A percentile compares a stretch with the other conserved stretches of the same genome.
Evolutionary conservation across 2,797 vertebrate species (phyloP).

Genomic region (Bradypodion ventrale): DNA sequence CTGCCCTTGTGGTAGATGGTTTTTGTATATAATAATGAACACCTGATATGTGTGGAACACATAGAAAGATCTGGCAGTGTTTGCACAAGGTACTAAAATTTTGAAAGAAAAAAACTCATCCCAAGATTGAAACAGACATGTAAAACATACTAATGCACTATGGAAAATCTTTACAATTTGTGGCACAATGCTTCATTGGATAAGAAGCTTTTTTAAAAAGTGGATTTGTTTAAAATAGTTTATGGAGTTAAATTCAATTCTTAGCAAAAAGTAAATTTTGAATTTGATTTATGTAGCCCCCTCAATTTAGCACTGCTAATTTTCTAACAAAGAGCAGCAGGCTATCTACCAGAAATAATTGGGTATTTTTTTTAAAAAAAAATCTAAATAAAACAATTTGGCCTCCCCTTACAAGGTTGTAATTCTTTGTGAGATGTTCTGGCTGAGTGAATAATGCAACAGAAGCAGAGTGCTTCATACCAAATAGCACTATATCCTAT

Average conservation of each 20-base stretch:
- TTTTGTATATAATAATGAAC: constrained; percentile 78
- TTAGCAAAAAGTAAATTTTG: constrained; percentile 65
- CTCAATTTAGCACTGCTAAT: constrained; percentile 64
- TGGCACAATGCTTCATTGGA: constrained; percentile 65
- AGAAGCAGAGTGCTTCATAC: background rate
- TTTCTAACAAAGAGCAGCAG: constrained; percentile 49
- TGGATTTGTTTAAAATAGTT: constrained; percentile 69
- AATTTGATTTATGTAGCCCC: constrained; percentile 56
- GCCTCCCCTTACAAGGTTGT: constrained; percentile 73
- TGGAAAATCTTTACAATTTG: constrained; percentile 71
- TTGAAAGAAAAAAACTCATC: constrained; percentile 67
- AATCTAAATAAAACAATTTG: constrained; percentile 81
- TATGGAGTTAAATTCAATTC: constrained; percentile 58
- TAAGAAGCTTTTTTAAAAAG: constrained; percentile 64
- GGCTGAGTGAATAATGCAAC: background rate
- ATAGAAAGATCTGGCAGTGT: constrained; percentile 76
- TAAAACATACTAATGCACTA: constrained; percentile 75
- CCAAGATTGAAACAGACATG: constrained; percentile 75
- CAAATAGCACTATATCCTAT: background rate
- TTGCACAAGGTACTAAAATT: constrained; percentile 83
- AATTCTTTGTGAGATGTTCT: constrained; percentile 43
- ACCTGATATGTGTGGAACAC: constrained; percentile 74
- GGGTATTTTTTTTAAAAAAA: constrained; percentile 68
- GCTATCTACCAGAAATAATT: constrained; percentile 76
- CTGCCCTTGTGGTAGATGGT: constrained; percentile 81